Conservation (phyloP, 2,888 invertebrate genomes). For the Pseudanteris insignis region DNA sequence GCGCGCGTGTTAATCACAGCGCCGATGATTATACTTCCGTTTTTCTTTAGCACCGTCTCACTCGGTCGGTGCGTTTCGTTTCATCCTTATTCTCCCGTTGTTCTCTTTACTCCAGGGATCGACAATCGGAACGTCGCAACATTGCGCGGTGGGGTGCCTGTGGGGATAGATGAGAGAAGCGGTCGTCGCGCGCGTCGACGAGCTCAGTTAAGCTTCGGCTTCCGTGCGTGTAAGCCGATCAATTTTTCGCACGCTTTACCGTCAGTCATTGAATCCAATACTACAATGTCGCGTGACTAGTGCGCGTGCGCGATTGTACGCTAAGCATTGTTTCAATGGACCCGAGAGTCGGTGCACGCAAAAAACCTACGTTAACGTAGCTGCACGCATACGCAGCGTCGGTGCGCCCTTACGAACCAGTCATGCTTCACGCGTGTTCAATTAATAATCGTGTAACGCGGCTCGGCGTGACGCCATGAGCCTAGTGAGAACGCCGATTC, state of each 20-base stretch:
- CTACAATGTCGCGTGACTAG: neutral
- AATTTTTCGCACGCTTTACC: neutral
- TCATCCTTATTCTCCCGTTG: too few relatives aligned
- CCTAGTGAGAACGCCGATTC: conserved; percentile 43
- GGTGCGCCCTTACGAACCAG: too few relatives aligned
- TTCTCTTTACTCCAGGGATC: conserved; percentile 34
- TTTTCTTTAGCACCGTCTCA: too few relatives aligned
- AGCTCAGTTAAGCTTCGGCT: conserved; percentile 46
- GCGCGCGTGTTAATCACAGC: too few relatives aligned
- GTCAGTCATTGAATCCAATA: neutral
- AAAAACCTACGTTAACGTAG: too few relatives aligned
- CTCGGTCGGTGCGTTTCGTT: too few relatives aligned
- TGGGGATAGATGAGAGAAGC: conserved; percentile 38
- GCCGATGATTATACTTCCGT: too few relatives aligned
- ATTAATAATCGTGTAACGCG: conserved; percentile 45
- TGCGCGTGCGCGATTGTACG: conserved; percentile 7
- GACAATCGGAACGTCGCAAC: conserved; percentile 50
- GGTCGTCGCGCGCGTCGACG: conserved; percentile 47
- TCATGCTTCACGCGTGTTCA: too few relatives aligned
- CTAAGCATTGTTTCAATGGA: neutral
- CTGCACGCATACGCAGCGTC: too few relatives aligned
- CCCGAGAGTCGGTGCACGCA: too few relatives aligned
- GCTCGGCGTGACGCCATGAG: conserved; percentile 53
- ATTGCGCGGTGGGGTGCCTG: conserved; percentile 32
- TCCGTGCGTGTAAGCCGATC: conserved; percentile 42